Evolutionary conservation across 2,888 invertebrate genomes (phyloP), one percentile per base, ranked within the genome.

Genomic region (Latrodectus elegans): DNA sequence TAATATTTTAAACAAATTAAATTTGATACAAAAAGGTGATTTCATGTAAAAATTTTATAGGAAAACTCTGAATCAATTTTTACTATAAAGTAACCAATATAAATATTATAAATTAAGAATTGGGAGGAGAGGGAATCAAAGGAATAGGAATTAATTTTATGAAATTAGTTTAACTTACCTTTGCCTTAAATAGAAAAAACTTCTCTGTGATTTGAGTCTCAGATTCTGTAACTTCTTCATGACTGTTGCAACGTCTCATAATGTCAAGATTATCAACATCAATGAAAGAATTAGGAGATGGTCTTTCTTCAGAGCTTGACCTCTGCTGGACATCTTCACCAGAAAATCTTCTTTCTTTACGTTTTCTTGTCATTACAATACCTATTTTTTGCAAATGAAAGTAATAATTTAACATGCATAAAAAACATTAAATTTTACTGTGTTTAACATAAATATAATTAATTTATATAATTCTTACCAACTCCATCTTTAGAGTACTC

Each of bases 291-390:
- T 68, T 76, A 22, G 80, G 68, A 38, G 86, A 67, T 8, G 84
- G 85, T 14, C 86, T 78, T 72, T 90, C 90, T 81, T 90, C 90
- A 26, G 90, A 90, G 72, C 89, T 90, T 11, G 90, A 90, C 12
- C 90, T 78, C 14, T 60, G 84, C n/a, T 79, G 83, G 6, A 52
- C 75, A 84, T 89, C 84, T 55, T 89, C 89, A 8, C 89, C 89
- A 8, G 87, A 89, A 17, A 68, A 55, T 9, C 87, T 65, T 6
- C 86, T 68, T 60, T 89, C 89, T 70, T 89, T 89, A 38, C 87
- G 84, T 70, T 89, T 89, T 17, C 89, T 83, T 15, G 73, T 87
- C 8, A 65, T 52, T 14, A 53, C 60, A 49, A 55, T 8, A 84
- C 51, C 82, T 75, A 26, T 55, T 14, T 22, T 38, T 38, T 38